phyloP scores from a whole-genome alignment of 2,888 invertebrate species.

The Saturnia japonica region DNA sequence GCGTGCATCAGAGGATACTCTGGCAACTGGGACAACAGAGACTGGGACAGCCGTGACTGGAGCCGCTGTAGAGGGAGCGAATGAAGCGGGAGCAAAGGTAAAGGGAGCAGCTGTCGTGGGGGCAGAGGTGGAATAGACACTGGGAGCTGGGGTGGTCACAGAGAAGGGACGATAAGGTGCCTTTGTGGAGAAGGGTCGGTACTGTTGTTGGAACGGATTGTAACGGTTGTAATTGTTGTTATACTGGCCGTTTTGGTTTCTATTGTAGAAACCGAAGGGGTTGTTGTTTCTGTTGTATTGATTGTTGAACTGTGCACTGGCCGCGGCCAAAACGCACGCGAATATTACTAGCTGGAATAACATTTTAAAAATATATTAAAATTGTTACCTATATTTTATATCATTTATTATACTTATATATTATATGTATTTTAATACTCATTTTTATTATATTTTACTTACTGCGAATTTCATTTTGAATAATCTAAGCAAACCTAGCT shows the following conservation, averaged over 20 bases:
- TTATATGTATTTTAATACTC: slow-evolving; percentile 22
- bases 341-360: slow-evolving; percentile 50
- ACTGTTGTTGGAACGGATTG: slow-evolving; percentile 26
- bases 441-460: slow-evolving; percentile 45
- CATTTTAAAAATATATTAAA: slow-evolving; percentile 24
- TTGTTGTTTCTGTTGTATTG: slow-evolving; percentile 26
- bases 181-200: slow-evolving; percentile 28
- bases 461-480: slow-evolving; percentile 66
- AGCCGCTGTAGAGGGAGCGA: slow-evolving; percentile 21
- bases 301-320: slow-evolving; percentile 46
- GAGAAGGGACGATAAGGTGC: slow-evolving; percentile 26
- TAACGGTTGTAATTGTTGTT: slow-evolving; percentile 15
- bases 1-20: slow-evolving; percentile 39
- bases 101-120: slow-evolving; percentile 19
- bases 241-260: slow-evolving; percentile 11
- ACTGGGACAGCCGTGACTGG: slow-evolving; percentile 15
- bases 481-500: slow-evolving; percentile 53
- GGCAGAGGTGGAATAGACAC: slow-evolving; percentile 23
- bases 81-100: slow-evolving; percentile 17
- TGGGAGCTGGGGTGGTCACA: slow-evolving; percentile 23
- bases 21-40: slow-evolving; percentile 25
- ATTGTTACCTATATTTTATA: neutral
- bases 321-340: slow-evolving; percentile 52
- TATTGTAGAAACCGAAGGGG: slow-evolving; percentile 23
- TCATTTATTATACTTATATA: slow-evolving; percentile 14